Conservation (phyloP, 2,113 vertebrate genomes). For the Eurystomus gularis region DNA sequence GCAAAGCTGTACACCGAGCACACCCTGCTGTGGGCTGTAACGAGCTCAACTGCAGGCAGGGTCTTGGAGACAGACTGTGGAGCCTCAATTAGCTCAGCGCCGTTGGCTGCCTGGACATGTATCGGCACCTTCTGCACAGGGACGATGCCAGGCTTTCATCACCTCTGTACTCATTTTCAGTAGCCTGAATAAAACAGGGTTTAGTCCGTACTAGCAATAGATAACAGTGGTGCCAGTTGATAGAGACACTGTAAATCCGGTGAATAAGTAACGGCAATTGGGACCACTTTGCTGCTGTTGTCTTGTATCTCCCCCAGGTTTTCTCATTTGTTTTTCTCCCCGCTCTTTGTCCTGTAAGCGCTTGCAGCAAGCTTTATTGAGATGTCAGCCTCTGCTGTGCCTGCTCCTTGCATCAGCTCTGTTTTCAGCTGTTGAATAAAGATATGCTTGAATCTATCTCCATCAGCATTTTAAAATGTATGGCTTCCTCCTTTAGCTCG, state of each 20-base stretch:
- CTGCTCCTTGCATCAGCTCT: not conserved
- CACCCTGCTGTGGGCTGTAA: not conserved
- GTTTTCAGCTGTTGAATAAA: not conserved
- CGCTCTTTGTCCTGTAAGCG: not conserved
- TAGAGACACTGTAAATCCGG: not conserved
- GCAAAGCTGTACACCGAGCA: not conserved
- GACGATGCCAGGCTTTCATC: not conserved
- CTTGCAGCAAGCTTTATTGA: not conserved
- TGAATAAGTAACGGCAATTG: not conserved
- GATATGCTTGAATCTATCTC: not conserved
- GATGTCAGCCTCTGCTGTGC: not conserved
- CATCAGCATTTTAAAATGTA: not conserved
- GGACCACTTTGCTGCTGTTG: not conserved
- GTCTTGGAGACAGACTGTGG: constrained; percentile 39
- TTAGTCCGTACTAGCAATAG: not conserved
- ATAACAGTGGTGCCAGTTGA: not conserved
- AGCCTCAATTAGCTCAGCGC: constrained; percentile 24
- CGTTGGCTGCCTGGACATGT: not conserved
- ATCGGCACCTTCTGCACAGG: not conserved
- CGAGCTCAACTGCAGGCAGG: constrained; percentile 35
- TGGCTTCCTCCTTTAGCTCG: not conserved
- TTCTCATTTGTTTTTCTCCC: not conserved
- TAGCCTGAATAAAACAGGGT: constrained; percentile 12
- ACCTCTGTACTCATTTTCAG: not conserved
- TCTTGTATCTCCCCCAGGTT: not conserved